Base-by-base conservation (phyloP, 1,140 invertebrate species). In the Vanessa tameamea region DNA sequence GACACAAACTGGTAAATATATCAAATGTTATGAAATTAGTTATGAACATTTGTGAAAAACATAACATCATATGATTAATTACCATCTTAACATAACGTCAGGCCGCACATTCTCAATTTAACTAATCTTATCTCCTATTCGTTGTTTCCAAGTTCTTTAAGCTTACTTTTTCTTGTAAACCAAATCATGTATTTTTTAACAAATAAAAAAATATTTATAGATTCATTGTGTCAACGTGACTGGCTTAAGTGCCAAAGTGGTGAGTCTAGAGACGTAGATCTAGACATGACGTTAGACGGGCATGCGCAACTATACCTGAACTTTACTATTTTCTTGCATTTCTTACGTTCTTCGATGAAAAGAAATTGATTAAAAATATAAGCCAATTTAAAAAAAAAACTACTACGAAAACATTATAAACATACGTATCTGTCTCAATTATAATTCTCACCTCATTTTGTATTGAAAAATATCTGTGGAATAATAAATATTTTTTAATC, bases 1-100 rank as follows among this genome's bases (percentile, higher is more conserved):
- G 94, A 97, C 97, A 0, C 97, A 98, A 92, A 97, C 97, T 55
- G 96, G 95, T 93, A 93, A 90, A 69, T 63, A 43, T 3, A 23
- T 73, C 26, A 43, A 47, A 55, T 20, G 9, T 3, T 0, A 15
- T 57, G 23, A 23, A 23, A 57, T 53, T 53, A 53, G 15, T n/a
- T 53, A 53, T 43, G 37, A 43, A 43, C 1, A 43, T 43, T 43
- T 43, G 37, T 43, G 9, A 9, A 5, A 43, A 43, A 8, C 7
- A 57, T 16, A 23, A 23, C 9, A 67, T 37, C 12, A 50, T 26
- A 0, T 23, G 11, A 2, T 65, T 51, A 6, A 26, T 64, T 47
- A 50, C 15, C 8, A 57, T 14, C 55, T 23, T 31, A 31, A 31
- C 26, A 57, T 20, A 26, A 57, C 20, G 6, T 31, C 15, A 31